Evolutionary conservation across 2,888 invertebrate species (phyloP).

Genomic region (Cremastobaeus sp.): DNA sequence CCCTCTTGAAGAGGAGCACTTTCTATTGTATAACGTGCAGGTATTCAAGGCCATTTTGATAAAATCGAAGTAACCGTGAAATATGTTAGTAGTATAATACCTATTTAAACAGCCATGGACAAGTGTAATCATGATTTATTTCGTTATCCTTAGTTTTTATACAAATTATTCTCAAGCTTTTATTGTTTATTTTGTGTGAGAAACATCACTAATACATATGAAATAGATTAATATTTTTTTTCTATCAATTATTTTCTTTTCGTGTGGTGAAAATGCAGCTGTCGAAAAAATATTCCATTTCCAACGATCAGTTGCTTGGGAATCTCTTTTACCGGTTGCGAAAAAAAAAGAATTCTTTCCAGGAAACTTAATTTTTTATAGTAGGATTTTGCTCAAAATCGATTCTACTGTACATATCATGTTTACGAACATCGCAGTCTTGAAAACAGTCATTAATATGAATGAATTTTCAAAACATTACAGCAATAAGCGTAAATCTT

Average conservation of each 20-base stretch:
- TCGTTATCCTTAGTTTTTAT: background rate
- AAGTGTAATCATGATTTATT: background rate
- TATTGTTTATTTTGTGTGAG: no score
- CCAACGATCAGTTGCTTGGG: conserved; percentile 41
- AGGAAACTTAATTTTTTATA: no score
- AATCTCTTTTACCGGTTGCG: conserved; percentile 51
- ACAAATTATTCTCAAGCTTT: no score
- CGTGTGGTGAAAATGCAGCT: background rate
- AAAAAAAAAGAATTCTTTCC: conserved; percentile 17
- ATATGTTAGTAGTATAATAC: conserved; percentile 3
- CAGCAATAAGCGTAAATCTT: no score
- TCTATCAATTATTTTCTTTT: background rate
- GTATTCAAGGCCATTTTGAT: conserved; percentile 29
- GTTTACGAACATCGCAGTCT: no score
- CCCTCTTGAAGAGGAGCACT: conserved; percentile 65
- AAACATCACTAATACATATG: no score
- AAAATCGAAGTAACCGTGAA: conserved; percentile 20
- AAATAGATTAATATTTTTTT: background rate
- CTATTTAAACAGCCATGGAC: background rate
- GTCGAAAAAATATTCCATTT: conserved; percentile 38
- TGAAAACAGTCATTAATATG: no score
- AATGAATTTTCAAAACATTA: no score
- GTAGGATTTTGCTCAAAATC: no score
- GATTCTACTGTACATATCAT: no score
- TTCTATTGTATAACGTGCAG: conserved; percentile 66